Conservation (phyloP, 2,888 invertebrate genomes). For the Calliphora vomitoria region DNA sequence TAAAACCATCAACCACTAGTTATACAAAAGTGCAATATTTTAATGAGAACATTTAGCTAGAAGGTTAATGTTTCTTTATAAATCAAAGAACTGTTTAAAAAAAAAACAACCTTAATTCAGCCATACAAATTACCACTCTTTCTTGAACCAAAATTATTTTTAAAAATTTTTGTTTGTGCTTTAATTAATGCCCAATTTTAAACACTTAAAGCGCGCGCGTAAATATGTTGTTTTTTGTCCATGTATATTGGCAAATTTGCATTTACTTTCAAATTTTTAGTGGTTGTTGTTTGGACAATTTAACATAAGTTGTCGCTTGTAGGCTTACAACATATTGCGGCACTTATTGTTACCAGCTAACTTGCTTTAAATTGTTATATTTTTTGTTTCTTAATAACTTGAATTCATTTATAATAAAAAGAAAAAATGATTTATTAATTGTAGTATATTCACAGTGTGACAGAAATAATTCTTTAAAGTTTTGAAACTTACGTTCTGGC, state of each 20-base stretch:
- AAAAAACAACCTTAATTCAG: neutral
- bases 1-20: neutral
- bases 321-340: slow-evolving; percentile 49
- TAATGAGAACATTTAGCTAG: slow-evolving; percentile 28
- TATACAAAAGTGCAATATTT: slow-evolving; percentile 7
- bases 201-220: slow-evolving; percentile 9
- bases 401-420: neutral
- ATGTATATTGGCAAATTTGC: slow-evolving; percentile 17
- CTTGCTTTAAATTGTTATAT: neutral
- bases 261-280: slow-evolving; percentile 54
- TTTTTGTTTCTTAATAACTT: neutral
- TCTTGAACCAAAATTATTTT: slow-evolving; percentile 20
- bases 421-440: slow-evolving; percentile 3
- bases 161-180: neutral
- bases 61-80: slow-evolving; percentile 26
- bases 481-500: slow-evolving; percentile 90
- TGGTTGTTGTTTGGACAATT: slow-evolving; percentile 16
- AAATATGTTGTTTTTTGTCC: neutral
- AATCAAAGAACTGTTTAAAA: neutral
- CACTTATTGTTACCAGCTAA: slow-evolving; percentile 7
- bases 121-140: slow-evolving; percentile 9
- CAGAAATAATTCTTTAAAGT: neutral
- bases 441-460: neutral
- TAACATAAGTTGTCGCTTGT: slow-evolving; percentile 49
- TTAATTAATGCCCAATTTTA: slow-evolving; percentile 8